Conservation (phyloP, 2,888 invertebrate genomes). For the Drepanosiphum platanoidis region DNA sequence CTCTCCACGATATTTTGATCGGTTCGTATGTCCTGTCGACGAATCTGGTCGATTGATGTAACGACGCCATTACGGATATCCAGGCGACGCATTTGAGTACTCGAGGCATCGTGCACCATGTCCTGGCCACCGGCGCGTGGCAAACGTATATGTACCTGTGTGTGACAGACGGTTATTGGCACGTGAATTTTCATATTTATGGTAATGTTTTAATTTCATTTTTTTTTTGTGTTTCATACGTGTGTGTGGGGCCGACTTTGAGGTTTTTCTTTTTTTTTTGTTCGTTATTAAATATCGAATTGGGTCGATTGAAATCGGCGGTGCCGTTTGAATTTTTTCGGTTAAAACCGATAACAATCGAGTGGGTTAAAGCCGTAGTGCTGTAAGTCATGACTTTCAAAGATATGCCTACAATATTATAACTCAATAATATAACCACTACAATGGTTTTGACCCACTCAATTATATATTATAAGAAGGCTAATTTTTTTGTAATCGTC, state of each 20-base stretch:
- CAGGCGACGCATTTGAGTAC: slow-evolving; percentile 82
- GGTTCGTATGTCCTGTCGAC: slow-evolving; percentile 77
- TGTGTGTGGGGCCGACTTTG: no score
- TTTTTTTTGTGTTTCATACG: no score
- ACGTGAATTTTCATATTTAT: background rate
- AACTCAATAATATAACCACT: no score
- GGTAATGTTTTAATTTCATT: no score
- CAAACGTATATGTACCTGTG: slow-evolving; percentile 88
- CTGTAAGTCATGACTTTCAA: no score
- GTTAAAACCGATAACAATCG: no score
- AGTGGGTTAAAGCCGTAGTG: no score
- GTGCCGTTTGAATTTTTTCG: no score
- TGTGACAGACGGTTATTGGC: background rate
- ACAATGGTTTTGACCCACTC: no score
- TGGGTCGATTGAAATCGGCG: background rate
- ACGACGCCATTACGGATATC: slow-evolving; percentile 80
- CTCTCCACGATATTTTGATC: slow-evolving; percentile 77
- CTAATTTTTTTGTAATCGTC: no score
- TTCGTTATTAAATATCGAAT: background rate
- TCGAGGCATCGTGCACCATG: slow-evolving; percentile 73
- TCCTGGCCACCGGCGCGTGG: slow-evolving; percentile 87
- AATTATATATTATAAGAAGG: no score
- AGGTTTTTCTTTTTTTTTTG: background rate
- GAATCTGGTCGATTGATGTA: slow-evolving; percentile 86
- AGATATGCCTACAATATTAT: no score